Evolutionary conservation across 92 coral and sea anemone genomes (phyloP), one percentile per base, ranked within the genome.

Genomic region (Diadumene lineata): DNA sequence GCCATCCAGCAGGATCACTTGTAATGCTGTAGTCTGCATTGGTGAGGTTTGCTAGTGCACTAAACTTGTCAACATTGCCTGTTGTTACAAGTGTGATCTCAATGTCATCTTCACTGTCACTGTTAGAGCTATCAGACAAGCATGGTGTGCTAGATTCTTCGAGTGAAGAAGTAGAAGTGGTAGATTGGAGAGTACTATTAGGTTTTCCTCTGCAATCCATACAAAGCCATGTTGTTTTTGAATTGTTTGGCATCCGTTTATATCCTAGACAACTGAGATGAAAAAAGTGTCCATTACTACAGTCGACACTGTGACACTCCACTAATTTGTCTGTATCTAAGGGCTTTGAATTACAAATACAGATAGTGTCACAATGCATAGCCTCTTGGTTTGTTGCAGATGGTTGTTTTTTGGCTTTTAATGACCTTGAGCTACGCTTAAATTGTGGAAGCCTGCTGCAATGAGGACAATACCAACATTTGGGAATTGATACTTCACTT

Each of bases 391-490:
- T 74, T 58, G 43, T 57, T 74, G 21, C 31, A 62, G 51, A 70
- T 70, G 64, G 62, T 31, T 28, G 33, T n/a, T 17, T 57, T n/a
- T 61, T 60, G 69, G 63, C 69, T 33, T 56, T 79, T 79, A 57
- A 73, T 69, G 50, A 65, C 23, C 67, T 73, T 85, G 81, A 25
- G 89, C 34, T 69, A 73, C 60, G 68, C 60, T 85, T 60, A 74
- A 50, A 74, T 80, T 70, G 32, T 79, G 80, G 32, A 82, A n/a
- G n/a, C n/a, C n/a, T n/a, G n/a, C n/a, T n/a, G n/a, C n/a, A n/a
- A n/a, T n/a, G n/a, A n/a, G n/a, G 90, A 69, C 83, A 81, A 50
- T 75, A 82, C 87, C 84, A 86, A 15, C 73, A 70, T 72, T 86
- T 81, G 60, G 83, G 86, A 64, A 76, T 86, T 64, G 50, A 23